Evolutionary conservation across 2,888 invertebrate genomes (phyloP).

Genomic region (Melitaea athalia): DNA sequence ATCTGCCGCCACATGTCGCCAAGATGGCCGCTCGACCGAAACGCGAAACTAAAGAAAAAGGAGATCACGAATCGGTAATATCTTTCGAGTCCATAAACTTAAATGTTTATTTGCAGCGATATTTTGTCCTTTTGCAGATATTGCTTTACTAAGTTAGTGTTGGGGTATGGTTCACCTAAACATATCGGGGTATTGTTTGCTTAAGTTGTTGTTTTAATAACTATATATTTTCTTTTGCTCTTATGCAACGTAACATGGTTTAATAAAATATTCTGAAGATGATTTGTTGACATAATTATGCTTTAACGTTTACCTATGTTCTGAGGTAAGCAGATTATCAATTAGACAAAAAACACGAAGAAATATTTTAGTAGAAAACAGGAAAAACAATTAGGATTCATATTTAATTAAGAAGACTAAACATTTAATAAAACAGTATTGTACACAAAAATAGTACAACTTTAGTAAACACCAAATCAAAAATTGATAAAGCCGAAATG

Average conservation of each 20-base stretch:
- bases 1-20: slow-evolving; percentile 82
- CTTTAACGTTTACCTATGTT: too few relatives aligned
- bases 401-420: too few relatives aligned
- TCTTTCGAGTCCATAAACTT: slow-evolving; percentile 82
- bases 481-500: too few relatives aligned
- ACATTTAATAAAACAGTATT: too few relatives aligned
- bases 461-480: too few relatives aligned
- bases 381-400: too few relatives aligned
- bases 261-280: too few relatives aligned
- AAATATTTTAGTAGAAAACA: too few relatives aligned
- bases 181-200: not conserved
- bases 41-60: slow-evolving; percentile 80
- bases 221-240: not conserved
- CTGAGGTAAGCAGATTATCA: too few relatives aligned
- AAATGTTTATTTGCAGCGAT: slow-evolving; percentile 82
- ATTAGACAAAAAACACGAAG: too few relatives aligned
- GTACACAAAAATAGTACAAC: too few relatives aligned
- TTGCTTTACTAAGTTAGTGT: slow-evolving; percentile 73
- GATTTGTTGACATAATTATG: too few relatives aligned
- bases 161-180: slow-evolving; percentile 35
- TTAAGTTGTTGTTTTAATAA: not conserved
- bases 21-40: slow-evolving; percentile 79
- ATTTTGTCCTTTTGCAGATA: slow-evolving; percentile 81
- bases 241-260: not conserved
- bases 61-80: slow-evolving; percentile 82